Conservation (phyloP, 2,888 invertebrate species). For the Digitonthophagus gazella region DNA sequence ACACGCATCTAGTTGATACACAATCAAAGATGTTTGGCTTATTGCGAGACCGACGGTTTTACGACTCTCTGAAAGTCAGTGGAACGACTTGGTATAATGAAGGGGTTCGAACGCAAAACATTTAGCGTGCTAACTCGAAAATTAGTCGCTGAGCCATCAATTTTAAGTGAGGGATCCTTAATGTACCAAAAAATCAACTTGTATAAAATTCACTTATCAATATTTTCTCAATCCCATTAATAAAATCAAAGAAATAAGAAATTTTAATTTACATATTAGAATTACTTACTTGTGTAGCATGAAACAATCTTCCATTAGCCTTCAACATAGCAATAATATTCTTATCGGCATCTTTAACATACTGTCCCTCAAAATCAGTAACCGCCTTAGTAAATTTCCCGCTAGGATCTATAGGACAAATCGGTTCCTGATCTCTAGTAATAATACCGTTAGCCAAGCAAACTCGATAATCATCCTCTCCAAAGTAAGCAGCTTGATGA, state of each 20-base stretch:
- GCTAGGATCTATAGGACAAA: conserved; percentile 93
- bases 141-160: too few relatives aligned
- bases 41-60: too few relatives aligned
- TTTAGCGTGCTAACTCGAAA: too few relatives aligned
- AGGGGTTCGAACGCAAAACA: too few relatives aligned
- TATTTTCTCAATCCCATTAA: neutral
- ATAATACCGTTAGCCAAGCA: conserved; percentile 78
- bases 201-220: too few relatives aligned
- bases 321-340: conserved; percentile 84
- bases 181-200: too few relatives aligned
- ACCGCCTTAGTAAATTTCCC: conserved; percentile 86
- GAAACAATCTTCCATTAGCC: conserved; percentile 70
- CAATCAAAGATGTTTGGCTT: too few relatives aligned
- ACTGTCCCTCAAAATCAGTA: conserved; percentile 80
- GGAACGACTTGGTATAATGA: too few relatives aligned
- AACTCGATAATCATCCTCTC: conserved; percentile 95
- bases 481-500: conserved; percentile 98
- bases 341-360: conserved; percentile 98
- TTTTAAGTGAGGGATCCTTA: too few relatives aligned
- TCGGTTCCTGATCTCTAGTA: conserved; percentile 77
- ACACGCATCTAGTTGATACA: too few relatives aligned
- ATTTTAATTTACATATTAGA: neutral
- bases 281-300: conserved; percentile 59
- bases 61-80: too few relatives aligned
- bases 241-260: neutral